Evolutionary conservation across 2,113 vertebrate genomes (phyloP).

Genomic region (Pogonocichla stellata): DNA sequence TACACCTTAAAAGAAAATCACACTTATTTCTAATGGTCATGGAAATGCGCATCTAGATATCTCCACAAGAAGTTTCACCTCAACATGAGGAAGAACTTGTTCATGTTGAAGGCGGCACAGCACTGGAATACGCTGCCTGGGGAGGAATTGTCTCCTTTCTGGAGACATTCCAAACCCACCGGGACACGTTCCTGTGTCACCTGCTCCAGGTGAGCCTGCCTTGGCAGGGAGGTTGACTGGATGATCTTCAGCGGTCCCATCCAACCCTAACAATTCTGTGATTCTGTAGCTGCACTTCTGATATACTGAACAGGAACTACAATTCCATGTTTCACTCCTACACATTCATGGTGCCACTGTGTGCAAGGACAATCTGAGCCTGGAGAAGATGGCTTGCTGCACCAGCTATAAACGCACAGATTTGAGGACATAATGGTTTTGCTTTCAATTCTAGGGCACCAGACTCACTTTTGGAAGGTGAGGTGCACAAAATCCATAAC

Average conservation of each 20-base stretch:
- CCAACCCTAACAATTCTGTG: not conserved
- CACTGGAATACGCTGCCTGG: not conserved
- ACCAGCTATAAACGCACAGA: not conserved
- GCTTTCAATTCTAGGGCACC: not conserved
- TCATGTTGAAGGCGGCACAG: not conserved
- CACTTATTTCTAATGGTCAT: not conserved
- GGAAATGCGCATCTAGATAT: not conserved
- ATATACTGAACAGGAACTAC: not conserved
- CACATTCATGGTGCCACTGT: rapidly evolving
- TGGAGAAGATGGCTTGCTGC: not conserved
- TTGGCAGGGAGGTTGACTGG: too few relatives aligned
- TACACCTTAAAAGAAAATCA: not conserved
- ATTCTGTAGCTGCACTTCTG: not conserved
- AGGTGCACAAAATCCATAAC: rapidly evolving
- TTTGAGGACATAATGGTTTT: not conserved
- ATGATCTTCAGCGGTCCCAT: not conserved
- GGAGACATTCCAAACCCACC: not conserved
- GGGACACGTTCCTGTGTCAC: too few relatives aligned
- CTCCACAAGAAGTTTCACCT: not conserved
- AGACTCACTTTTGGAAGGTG: not conserved
- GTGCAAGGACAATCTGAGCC: rapidly evolving
- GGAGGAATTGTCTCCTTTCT: not conserved
- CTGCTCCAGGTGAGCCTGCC: too few relatives aligned
- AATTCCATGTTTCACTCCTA: not conserved
- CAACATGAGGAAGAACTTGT: not conserved